phyloP scores from a whole-genome alignment of 2,797 vertebrate genomes.

The Aphelocoma californica region DNA sequence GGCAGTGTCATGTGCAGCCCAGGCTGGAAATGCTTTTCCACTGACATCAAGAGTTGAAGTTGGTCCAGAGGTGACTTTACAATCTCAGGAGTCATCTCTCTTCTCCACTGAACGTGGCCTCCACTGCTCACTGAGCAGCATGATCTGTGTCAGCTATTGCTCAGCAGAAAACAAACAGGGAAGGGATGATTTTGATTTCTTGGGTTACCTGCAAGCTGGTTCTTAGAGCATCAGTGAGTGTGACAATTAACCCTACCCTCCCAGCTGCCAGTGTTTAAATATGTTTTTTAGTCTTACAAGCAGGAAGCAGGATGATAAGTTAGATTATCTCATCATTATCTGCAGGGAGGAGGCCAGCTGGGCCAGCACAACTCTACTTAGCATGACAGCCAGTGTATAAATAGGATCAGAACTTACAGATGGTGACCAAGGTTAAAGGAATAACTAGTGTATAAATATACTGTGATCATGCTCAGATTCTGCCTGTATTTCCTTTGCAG shows the following conservation, averaged over 20 bases:
- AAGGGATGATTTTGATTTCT: background rate
- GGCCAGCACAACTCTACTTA: background rate
- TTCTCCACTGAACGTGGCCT: background rate
- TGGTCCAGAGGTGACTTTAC: conserved; percentile 7
- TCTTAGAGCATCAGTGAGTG: background rate
- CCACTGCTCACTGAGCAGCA: background rate
- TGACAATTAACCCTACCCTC: background rate
- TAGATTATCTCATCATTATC: conserved; percentile 40
- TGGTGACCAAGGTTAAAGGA: background rate
- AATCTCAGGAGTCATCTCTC: conserved; percentile 2
- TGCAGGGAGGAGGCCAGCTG: conserved; percentile 5
- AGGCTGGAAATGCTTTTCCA: conserved; percentile 13
- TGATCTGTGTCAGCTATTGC: background rate
- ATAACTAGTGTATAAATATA: background rate
- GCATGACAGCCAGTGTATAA: background rate
- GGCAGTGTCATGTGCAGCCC: background rate
- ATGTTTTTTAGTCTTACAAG: background rate
- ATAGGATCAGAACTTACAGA: conserved; percentile 3
- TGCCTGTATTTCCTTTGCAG: background rate
- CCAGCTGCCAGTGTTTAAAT: background rate
- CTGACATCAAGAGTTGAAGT: background rate
- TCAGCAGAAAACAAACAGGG: background rate
- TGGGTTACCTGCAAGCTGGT: background rate
- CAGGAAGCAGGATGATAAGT: conserved; percentile 15
- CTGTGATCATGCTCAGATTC: background rate